Percentiles rank a stretch among this genome's conserved stretches.
These are phyloP conservation scores for Scaptomyza tumidula DNA, from an alignment of 2,888 invertebrate species.

Conservation along the genomic window DNA sequence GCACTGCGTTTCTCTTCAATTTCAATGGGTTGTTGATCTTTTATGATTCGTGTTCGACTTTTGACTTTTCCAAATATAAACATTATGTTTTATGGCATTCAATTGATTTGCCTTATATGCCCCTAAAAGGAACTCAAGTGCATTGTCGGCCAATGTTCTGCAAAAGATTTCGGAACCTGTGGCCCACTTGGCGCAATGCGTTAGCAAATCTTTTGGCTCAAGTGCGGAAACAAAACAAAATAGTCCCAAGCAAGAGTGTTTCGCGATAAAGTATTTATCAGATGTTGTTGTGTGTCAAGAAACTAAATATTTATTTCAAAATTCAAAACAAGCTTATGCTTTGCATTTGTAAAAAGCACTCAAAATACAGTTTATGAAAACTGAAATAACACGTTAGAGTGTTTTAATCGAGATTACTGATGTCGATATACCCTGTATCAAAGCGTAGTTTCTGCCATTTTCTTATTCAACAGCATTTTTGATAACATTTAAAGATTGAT, in stretches of 20 bases:
- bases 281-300: not conserved
- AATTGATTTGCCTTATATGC: conserved; percentile 61
- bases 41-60: conserved; percentile 74
- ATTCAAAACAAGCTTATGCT: conserved; percentile 62
- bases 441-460: too few relatives aligned
- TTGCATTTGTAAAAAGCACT: conserved; percentile 40
- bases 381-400: not conserved
- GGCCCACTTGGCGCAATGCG: conserved; percentile 41
- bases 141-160: conserved; percentile 29
- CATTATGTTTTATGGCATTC: conserved; percentile 72
- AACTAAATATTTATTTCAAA: conserved; percentile 34
- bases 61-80: conserved; percentile 72
- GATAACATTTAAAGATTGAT: too few relatives aligned
- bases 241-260: conserved; percentile 1
- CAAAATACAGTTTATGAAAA: not conserved
- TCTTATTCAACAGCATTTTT: too few relatives aligned
- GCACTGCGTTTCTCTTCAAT: conserved; percentile 10
- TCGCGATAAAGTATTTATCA: conserved; percentile 14
- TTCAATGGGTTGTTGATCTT: conserved; percentile 44
- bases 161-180: conserved; percentile 20
- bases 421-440: not conserved
- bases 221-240: conserved; percentile 26
- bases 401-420: not conserved
- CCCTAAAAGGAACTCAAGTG: conserved; percentile 71
- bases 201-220: conserved; percentile 48